These are phyloP conservation scores for Muntiacus muntjak DNA, from an alignment of 2,113 vertebrate genomes.

Conservation along the genomic window DNA sequence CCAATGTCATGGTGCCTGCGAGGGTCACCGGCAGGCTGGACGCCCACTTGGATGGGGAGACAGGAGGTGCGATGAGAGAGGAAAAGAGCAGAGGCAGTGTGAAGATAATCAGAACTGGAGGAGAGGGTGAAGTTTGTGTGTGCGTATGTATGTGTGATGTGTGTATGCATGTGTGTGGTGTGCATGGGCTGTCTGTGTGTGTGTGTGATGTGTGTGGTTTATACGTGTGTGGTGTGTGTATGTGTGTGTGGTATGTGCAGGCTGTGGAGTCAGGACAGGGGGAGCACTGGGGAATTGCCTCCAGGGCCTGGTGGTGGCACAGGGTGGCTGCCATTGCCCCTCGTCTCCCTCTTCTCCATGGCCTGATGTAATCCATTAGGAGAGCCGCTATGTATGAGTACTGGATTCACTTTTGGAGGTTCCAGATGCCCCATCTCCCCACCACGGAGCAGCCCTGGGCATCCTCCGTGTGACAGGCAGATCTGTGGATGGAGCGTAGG, in stretches of 20 bases:
- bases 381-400: accelerated
- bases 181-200: not conserved
- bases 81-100: not conserved
- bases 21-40: not conserved
- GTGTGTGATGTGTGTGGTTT: not conserved
- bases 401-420: not conserved
- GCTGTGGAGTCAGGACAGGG: not conserved
- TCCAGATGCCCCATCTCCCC: not conserved
- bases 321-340: not conserved
- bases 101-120: not conserved
- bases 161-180: not conserved
- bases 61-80: too few species aligned
- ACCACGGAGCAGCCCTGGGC: not conserved
- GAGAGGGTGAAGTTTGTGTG: not conserved
- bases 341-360: not conserved
- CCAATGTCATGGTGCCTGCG: not conserved
- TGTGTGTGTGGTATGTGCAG: not conserved
- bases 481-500: accelerated
- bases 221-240: not conserved
- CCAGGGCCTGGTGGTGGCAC: not conserved
- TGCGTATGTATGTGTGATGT: not conserved
- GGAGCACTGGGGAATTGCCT: not conserved
- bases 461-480: not conserved
- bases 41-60: too few species aligned
- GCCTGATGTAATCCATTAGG: not conserved